Evolutionary conservation across 2,888 invertebrate species (phyloP).

Genomic region (Epirrhoe tristata): DNA sequence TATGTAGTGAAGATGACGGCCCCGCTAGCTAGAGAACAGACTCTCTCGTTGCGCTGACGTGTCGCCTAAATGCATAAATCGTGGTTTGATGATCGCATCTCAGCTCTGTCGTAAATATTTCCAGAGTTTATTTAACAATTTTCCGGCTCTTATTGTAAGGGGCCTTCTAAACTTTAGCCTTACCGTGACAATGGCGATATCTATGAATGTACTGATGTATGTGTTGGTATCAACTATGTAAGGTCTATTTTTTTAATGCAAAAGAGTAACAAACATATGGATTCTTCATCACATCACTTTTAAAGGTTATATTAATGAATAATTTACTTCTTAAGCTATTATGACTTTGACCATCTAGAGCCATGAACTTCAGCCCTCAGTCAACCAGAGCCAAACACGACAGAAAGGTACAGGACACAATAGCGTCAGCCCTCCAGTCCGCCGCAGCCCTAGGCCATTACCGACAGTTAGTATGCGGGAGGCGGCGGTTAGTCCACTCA

Average conservation of each 20-base stretch:
- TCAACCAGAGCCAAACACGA: too few species aligned
- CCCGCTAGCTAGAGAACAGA: background rate
- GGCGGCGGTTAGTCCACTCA: conserved; percentile 54
- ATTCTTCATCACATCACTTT: too few species aligned
- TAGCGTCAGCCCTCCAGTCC: background rate
- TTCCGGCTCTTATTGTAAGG: conserved; percentile 40
- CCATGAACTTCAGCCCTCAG: too few species aligned
- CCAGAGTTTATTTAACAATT: conserved; percentile 39
- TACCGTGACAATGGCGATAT: background rate
- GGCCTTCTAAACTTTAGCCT: conserved; percentile 12
- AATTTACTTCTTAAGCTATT: too few species aligned
- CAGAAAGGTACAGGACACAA: background rate
- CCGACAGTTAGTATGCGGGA: conserved; percentile 47
- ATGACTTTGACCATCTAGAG: too few species aligned
- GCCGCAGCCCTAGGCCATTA: conserved; percentile 37
- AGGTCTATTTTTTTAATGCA: too few species aligned
- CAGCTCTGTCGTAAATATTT: conserved; percentile 34
- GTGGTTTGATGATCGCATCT: conserved; percentile 46
- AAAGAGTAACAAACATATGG: too few species aligned
- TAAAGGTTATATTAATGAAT: too few species aligned
- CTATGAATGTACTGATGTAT: too few species aligned
- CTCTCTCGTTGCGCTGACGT: conserved; percentile 16
- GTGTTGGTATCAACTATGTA: too few species aligned
- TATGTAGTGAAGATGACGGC: background rate
- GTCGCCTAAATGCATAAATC: conserved; percentile 46